These are phyloP conservation scores for Ypsolopha sequella DNA, from an alignment of 2,888 invertebrate species.

Conservation along the genomic window DNA sequence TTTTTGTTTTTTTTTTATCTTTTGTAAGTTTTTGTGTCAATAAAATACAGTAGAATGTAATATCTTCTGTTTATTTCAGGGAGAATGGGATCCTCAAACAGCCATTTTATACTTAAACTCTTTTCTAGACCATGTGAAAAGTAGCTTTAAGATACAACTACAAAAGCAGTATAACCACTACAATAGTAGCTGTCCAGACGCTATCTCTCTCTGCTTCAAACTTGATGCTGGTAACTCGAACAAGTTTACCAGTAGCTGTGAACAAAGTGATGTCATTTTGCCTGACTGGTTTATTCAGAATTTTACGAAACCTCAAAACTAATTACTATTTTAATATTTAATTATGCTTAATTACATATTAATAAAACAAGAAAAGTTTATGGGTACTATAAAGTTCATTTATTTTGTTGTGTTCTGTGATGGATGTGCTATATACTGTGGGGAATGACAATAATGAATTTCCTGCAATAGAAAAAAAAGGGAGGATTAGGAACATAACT, in stretches of 20 bases:
- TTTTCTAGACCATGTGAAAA: background rate
- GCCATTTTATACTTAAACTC: background rate
- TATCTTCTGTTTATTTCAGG: background rate
- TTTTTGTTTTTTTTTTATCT: background rate
- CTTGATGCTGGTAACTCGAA: background rate
- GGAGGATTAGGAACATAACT: too few relatives aligned
- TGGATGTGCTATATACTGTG: too few relatives aligned
- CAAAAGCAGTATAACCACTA: background rate
- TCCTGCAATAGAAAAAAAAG: too few relatives aligned
- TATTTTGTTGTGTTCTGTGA: too few relatives aligned
- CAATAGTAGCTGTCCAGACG: background rate
- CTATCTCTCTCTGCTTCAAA: background rate
- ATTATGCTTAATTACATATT: too few relatives aligned
- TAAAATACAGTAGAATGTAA: background rate
- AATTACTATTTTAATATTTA: too few relatives aligned
- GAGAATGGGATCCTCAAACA: background rate
- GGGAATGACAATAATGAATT: too few relatives aligned
- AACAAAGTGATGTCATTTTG: background rate
- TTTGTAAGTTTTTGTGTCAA: background rate
- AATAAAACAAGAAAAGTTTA: too few relatives aligned
- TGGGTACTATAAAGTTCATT: too few relatives aligned
- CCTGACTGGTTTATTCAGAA: background rate
- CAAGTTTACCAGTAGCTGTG: background rate
- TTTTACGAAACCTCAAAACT: too few relatives aligned
- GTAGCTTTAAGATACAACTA: background rate